Conservation (phyloP, 1,140 invertebrate species). For the Drosophila ambigua region DNA sequence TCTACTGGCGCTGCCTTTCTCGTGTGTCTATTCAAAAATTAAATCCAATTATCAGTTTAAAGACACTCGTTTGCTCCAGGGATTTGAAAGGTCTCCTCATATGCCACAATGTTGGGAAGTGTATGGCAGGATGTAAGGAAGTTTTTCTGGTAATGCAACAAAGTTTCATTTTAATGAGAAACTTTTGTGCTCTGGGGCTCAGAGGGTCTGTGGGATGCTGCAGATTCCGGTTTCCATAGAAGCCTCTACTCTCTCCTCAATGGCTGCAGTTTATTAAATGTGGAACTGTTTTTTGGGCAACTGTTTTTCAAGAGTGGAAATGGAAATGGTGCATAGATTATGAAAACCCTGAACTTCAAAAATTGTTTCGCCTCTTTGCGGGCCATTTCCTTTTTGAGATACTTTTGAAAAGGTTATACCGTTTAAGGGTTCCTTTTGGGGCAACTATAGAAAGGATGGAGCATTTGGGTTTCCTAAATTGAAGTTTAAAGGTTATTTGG, state of each 20-base stretch:
- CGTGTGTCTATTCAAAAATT: constrained; percentile 72
- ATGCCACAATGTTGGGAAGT: constrained; percentile 16
- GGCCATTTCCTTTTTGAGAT: constrained; percentile 22
- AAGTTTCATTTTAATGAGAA: constrained; percentile 81
- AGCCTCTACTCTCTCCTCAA: not conserved
- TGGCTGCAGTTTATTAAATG: constrained; percentile 39
- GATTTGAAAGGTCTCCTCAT: constrained; percentile 33
- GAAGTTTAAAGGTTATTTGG: constrained; percentile 39
- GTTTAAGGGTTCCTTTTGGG: not conserved
- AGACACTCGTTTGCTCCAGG: constrained; percentile 64
- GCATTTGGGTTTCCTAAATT: not conserved
- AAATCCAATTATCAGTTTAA: constrained; percentile 83
- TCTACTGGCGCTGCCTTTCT: not conserved
- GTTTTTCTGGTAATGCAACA: constrained; percentile 68
- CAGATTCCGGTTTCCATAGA: constrained; percentile 22
- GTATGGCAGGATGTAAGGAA: constrained; percentile 23
- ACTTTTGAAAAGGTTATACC: constrained; percentile 14
- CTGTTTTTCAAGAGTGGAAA: constrained; percentile 29
- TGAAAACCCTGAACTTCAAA: constrained; percentile 31
- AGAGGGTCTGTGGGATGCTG: constrained; percentile 11
- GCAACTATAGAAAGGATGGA: constrained; percentile 19
- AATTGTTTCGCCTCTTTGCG: constrained; percentile 26
- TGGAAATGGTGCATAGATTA: constrained; percentile 9
- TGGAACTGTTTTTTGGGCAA: constrained; percentile 19
- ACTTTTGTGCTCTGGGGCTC: constrained; percentile 67